A percentile compares a stretch with the other conserved stretches of the same genome.
Conservation (phyloP, 35 echinoderm and acorn worm genomes). For the Holothuria glaberrima region DNA sequence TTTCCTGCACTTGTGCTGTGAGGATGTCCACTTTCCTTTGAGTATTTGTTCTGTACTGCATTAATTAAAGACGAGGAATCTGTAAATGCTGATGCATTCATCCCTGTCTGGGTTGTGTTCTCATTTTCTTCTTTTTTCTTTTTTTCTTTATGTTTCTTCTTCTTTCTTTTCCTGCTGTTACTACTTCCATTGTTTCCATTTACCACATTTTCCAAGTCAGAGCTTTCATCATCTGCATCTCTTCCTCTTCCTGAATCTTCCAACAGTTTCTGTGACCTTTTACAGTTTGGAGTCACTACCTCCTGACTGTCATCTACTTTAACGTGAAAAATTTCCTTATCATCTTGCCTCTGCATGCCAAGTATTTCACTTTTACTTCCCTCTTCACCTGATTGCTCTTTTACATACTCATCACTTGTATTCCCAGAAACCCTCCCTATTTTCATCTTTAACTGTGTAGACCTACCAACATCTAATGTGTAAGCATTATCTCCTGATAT, state of each 20-base stretch:
- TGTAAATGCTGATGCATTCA: no score
- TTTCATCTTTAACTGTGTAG: not conserved
- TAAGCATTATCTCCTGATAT: not conserved
- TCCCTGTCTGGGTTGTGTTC: not conserved
- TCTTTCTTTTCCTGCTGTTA: not conserved
- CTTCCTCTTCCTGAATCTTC: not conserved
- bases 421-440: not conserved
- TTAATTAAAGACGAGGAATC: no score
- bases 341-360: not conserved
- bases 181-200: not conserved
- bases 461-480: not conserved
- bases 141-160: not conserved
- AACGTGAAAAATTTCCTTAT: not conserved
- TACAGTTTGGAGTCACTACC: no score
- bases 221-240: slow-evolving; percentile 44
- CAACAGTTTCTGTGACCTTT: no score
- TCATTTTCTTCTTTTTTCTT: not conserved
- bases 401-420: not conserved
- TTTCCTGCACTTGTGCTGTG: no score
- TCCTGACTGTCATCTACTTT: no score
- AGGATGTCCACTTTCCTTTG: not conserved
- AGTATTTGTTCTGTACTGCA: not conserved
- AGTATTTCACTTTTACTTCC: not conserved
- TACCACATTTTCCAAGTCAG: not conserved
- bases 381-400: not conserved